Conservation (phyloP, 2,888 invertebrate species). For the Arrhopalites spinosus region DNA sequence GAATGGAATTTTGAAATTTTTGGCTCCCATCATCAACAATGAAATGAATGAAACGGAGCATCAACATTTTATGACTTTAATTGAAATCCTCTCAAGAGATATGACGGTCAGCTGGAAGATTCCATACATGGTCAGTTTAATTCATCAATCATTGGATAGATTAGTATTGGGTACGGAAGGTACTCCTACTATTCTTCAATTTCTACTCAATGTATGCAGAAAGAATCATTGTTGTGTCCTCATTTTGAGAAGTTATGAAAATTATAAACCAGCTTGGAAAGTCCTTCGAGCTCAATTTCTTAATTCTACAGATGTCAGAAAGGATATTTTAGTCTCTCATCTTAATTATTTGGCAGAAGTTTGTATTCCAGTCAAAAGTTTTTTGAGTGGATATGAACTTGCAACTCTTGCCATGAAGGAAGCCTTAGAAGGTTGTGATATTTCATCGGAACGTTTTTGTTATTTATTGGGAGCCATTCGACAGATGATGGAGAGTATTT, state of each 20-base stretch:
- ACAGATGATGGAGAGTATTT: conserved; percentile 21
- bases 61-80: neutral
- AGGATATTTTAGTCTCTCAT: neutral
- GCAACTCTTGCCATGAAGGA: conserved; percentile 3
- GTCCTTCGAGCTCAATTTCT: neutral
- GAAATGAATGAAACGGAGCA: neutral
- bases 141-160: neutral
- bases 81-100: conserved; percentile 18
- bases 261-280: conserved; percentile 27
- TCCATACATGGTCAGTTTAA: neutral
- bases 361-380: conserved; percentile 20
- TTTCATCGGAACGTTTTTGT: neutral
- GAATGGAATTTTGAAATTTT: conserved; percentile 1
- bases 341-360: conserved; percentile 17
- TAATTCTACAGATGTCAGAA: neutral
- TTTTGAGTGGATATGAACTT: conserved; percentile 8
- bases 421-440: neutral
- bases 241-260: conserved; percentile 2
- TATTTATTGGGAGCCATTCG: neutral
- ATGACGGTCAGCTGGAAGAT: conserved; percentile 10
- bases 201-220: conserved; percentile 24
- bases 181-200: neutral
- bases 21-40: neutral
- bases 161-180: neutral
- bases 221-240: conserved; percentile 23